Percentiles rank a stretch among this genome's conserved stretches.
These are phyloP conservation scores for Belonocnema kinseyi DNA, from an alignment of 1,140 invertebrate genomes.

Conservation along the genomic window DNA sequence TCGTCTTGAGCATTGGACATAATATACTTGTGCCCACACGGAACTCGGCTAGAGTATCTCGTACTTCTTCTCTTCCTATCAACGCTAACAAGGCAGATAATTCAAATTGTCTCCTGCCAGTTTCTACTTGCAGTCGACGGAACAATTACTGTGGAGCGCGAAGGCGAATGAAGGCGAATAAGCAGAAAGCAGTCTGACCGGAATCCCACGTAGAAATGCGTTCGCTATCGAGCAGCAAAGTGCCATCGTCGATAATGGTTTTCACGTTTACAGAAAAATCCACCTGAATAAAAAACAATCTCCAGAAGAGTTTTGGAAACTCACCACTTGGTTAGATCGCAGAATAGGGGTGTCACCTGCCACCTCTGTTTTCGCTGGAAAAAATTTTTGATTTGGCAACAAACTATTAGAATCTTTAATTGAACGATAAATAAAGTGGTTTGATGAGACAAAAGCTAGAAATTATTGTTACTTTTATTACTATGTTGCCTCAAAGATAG, in stretches of 20 bases:
- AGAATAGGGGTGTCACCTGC: too few species aligned
- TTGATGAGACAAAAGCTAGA: too few species aligned
- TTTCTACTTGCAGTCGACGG: conserved; percentile 44
- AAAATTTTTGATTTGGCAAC: too few species aligned
- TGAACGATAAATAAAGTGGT: too few species aligned
- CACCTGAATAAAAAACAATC: too few species aligned
- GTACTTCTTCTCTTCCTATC: conserved; percentile 44
- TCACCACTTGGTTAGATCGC: too few species aligned
- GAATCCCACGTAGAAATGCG: conserved; percentile 40
- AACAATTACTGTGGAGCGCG: conserved; percentile 50
- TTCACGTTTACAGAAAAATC: background rate
- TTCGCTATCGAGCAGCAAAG: background rate
- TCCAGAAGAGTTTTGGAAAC: too few species aligned
- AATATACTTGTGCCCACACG: background rate
- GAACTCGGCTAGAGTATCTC: background rate
- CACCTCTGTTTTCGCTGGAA: too few species aligned
- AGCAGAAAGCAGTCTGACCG: conserved; percentile 41
- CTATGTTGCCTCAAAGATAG: too few species aligned
- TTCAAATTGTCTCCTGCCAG: conserved; percentile 56
- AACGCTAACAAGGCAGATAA: conserved; percentile 60
- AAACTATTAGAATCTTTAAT: too few species aligned
- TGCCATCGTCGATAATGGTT: conserved; percentile 5
- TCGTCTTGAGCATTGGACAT: background rate
- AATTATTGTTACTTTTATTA: too few species aligned
- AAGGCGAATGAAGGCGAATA: conserved; percentile 39